Percentiles rank a stretch among this genome's conserved stretches.
These are phyloP conservation scores for Mormyrops boulengeri DNA, from an alignment of 2,797 vertebrate species.

Conservation along the genomic window DNA sequence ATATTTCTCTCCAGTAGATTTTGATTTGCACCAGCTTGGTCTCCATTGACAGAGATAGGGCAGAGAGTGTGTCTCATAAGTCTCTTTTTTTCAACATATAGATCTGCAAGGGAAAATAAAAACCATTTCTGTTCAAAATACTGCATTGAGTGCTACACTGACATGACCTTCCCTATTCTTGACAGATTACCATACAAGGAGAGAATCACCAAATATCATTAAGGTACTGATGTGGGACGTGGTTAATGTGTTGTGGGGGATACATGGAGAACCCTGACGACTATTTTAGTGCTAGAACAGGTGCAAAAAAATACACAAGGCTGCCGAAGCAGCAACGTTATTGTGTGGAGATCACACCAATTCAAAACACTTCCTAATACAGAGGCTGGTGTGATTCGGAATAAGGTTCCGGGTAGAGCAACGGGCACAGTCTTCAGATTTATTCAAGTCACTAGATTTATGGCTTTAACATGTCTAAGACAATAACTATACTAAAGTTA, in stretches of 20 bases:
- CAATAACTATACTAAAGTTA: not conserved
- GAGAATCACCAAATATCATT: not conserved
- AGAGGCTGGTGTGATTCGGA: not conserved
- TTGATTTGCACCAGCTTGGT: not conserved
- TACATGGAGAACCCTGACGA: not conserved
- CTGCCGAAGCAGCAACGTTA: not conserved
- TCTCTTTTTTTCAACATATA: not conserved
- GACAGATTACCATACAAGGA: not conserved
- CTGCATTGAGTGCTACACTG: not conserved
- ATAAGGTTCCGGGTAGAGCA: not conserved
- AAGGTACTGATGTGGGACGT: not conserved
- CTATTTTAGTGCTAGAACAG: not conserved
- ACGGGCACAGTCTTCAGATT: not conserved
- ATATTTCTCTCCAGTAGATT: not conserved
- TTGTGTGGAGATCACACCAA: not conserved
- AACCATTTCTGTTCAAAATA: not conserved
- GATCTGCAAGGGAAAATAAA: not conserved
- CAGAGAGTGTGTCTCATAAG: not conserved
- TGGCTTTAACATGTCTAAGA: not conserved
- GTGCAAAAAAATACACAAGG: not conserved
- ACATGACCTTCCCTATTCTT: not conserved
- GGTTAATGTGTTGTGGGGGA: not conserved
- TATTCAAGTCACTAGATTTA: not conserved
- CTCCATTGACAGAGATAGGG: not conserved
- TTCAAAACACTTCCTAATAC: not conserved